Percentiles rank a stretch among this genome's conserved stretches.
These are phyloP conservation scores for Brenthis hecate DNA, from an alignment of 2,888 invertebrate genomes.

Conservation along the genomic window DNA sequence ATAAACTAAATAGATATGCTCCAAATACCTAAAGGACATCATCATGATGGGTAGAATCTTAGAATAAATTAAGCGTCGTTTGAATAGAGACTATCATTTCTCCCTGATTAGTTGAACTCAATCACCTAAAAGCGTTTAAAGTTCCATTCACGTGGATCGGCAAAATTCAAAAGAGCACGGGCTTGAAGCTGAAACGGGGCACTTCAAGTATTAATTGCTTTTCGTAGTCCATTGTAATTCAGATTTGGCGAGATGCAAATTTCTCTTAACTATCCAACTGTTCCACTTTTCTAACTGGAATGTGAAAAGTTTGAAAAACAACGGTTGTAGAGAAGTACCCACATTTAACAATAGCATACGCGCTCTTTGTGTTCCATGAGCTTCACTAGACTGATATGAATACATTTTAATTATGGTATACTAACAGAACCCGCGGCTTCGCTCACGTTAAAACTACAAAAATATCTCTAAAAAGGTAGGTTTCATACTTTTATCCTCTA, in stretches of 20 bases:
- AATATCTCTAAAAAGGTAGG: too few relatives aligned
- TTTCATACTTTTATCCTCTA: too few relatives aligned
- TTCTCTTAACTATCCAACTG: constrained; percentile 73
- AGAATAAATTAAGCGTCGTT: constrained; percentile 19
- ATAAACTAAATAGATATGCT: constrained; percentile 26
- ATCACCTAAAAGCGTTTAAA: constrained; percentile 34
- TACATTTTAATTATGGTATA: constrained; percentile 9
- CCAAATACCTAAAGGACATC: constrained; percentile 1
- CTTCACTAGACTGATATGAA: constrained; percentile 13
- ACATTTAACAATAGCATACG: constrained; percentile 22
- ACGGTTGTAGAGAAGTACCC: constrained; percentile 46
- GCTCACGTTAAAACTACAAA: too few relatives aligned
- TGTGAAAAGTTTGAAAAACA: constrained; percentile 75
- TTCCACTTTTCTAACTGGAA: constrained; percentile 75
- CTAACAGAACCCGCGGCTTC: too few relatives aligned
- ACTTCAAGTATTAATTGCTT: constrained; percentile 81
- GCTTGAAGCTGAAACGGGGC: constrained; percentile 75
- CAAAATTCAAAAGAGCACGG: constrained; percentile 79
- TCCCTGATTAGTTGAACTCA: constrained; percentile 24
- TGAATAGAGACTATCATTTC: constrained; percentile 16
- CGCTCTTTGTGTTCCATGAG: constrained; percentile 24
- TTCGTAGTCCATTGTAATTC: constrained; percentile 79
- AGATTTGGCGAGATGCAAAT: constrained; percentile 77
- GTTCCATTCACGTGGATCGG: constrained; percentile 50
- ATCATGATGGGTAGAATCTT: background rate